These are phyloP conservation scores for Fistularia commersonii DNA, from an alignment of 2,797 vertebrate genomes.

Conservation along the genomic window DNA sequence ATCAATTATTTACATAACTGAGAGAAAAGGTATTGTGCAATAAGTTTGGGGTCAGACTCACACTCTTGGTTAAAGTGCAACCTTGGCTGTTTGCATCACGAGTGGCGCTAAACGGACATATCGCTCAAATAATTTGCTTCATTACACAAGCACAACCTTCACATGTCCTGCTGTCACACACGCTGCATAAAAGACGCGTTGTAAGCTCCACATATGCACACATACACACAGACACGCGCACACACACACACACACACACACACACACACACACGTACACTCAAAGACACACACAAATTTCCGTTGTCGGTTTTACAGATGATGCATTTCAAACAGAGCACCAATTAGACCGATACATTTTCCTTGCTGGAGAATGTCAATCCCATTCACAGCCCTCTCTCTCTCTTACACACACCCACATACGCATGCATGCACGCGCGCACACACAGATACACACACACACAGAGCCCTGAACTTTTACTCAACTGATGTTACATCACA, in stretches of 20 bases:
- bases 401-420: slow-evolving; percentile 15
- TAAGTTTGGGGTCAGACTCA: slow-evolving; percentile 5
- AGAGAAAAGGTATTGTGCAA: slow-evolving; percentile 9
- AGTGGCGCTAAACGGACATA: slow-evolving; percentile 1
- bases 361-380: slow-evolving; percentile 51
- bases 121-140: slow-evolving; percentile 16
- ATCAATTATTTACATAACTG: slow-evolving; percentile 54
- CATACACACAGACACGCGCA: not conserved
- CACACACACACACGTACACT: not conserved
- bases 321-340: slow-evolving; percentile 56
- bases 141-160: slow-evolving; percentile 2
- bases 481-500: slow-evolving; percentile 23
- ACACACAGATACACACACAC: no score
- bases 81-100: slow-evolving; percentile 26
- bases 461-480: slow-evolving; percentile 2
- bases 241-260: not conserved
- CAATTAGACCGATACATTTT: slow-evolving; percentile 56
- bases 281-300: slow-evolving; percentile 20
- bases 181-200: not conserved
- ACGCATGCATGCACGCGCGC: no score
- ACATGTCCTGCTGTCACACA: not conserved
- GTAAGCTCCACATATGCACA: no score
- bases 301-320: slow-evolving; percentile 26
- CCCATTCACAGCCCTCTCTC: slow-evolving; percentile 19
- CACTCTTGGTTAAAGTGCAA: slow-evolving; percentile 15